phyloP scores from a whole-genome alignment of 2,113 vertebrate species.

The Xiphophorus couchianus region DNA sequence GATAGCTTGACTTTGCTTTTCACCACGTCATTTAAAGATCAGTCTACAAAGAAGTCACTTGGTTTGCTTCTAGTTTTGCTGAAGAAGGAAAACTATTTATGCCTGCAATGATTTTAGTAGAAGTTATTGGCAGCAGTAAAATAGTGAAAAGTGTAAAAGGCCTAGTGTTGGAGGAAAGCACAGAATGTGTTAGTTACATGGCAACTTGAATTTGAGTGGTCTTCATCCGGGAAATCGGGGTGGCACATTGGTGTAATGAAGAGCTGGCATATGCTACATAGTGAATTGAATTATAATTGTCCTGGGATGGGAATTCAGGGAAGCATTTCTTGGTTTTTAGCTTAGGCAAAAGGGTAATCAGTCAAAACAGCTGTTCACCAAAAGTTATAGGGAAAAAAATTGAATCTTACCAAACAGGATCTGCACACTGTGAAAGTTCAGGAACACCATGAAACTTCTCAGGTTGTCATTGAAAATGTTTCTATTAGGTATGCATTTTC shows the following conservation, averaged over 20 bases:
- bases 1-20: conserved; percentile 26
- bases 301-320: conserved; percentile 18
- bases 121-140: conserved; percentile 20
- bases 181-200: conserved; percentile 13
- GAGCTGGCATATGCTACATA: background rate
- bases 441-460: conserved; percentile 11
- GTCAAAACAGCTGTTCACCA: conserved; percentile 11
- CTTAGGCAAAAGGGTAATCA: conserved; percentile 27
- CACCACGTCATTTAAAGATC: background rate
- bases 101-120: background rate
- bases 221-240: background rate
- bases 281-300: conserved; percentile 19
- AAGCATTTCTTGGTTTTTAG: conserved; percentile 15
- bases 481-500: conserved; percentile 41
- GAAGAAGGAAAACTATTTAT: background rate
- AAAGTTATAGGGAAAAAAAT: conserved; percentile 4
- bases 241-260: background rate
- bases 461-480: conserved; percentile 31
- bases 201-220: conserved; percentile 20
- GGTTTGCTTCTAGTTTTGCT: background rate
- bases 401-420: conserved; percentile 24
- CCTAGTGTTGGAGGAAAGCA: background rate
- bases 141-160: conserved; percentile 26
- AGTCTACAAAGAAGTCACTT: background rate
- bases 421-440: conserved; percentile 33